Percentiles rank a stretch among this genome's conserved stretches.
phyloP scores from a whole-genome alignment of 2,797 vertebrate species.

The Crocidura indochinensis region DNA sequence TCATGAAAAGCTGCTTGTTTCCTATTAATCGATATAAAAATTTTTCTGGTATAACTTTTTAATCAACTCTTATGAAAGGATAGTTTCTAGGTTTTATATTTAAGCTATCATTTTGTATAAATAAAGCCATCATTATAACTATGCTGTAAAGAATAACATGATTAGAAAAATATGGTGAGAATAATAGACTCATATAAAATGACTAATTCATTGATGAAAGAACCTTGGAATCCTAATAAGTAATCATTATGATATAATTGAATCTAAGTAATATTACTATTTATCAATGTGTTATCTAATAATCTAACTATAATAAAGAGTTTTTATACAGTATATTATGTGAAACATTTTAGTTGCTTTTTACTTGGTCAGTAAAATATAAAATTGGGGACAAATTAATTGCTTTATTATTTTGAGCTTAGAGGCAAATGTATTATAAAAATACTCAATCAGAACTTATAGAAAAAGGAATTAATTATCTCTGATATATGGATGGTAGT shows the following conservation, averaged over 20 bases:
- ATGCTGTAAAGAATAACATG: constrained; percentile 4
- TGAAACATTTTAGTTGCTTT: constrained; percentile 8
- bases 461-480: neutral
- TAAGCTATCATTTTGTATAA: constrained; percentile 30
- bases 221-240: neutral
- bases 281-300: constrained; percentile 47
- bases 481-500: constrained; percentile 5
- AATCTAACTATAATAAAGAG: constrained; percentile 3
- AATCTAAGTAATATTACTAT: neutral
- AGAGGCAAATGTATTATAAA: constrained; percentile 29
- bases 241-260: constrained; percentile 13
- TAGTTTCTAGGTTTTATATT: neutral
- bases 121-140: neutral
- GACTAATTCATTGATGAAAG: neutral
- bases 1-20: too few relatives aligned
- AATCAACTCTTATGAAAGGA: too few relatives aligned
- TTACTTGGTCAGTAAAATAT: constrained; percentile 38
- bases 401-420: constrained; percentile 1
- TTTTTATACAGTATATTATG: constrained; percentile 21
- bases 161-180: constrained; percentile 35
- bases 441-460: neutral
- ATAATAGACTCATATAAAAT: constrained; percentile 14
- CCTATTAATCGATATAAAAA: too few relatives aligned
- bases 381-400: constrained; percentile 49
- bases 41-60: too few relatives aligned